Evolutionary conservation across 2,113 vertebrate genomes (phyloP).

Genomic region (Crotalus tigris): DNA sequence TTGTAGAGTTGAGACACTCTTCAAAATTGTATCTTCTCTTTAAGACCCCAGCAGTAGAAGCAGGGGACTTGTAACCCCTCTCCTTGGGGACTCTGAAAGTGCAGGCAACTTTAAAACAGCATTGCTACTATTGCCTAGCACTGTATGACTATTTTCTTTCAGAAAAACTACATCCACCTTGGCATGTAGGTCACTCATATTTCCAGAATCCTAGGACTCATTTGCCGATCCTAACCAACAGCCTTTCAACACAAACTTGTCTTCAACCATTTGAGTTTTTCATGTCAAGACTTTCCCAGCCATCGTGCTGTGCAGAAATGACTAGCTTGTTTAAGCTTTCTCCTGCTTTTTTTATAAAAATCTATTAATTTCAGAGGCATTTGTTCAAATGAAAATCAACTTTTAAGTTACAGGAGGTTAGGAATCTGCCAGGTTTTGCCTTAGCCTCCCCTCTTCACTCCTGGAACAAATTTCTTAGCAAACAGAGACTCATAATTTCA

Average conservation of each 20-base stretch:
- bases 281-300: neutral
- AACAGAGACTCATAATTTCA: neutral
- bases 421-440: neutral
- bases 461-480: neutral
- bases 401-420: constrained; percentile 24
- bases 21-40: neutral
- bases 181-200: neutral
- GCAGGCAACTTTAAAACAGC: neutral
- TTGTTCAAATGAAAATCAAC: constrained; percentile 30
- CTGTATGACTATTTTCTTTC: neutral
- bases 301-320: no score
- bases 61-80: neutral
- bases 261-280: neutral
- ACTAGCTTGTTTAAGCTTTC: neutral
- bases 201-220: neutral
- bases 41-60: neutral
- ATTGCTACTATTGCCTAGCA: neutral
- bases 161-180: neutral
- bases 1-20: neutral
- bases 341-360: neutral
- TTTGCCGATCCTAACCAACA: neutral
- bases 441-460: neutral
- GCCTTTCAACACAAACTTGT: neutral
- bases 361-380: constrained; percentile 46
- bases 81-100: neutral